Base-by-base conservation (phyloP, 2,797 vertebrate genomes). In the Myripristis jacobus region DNA sequence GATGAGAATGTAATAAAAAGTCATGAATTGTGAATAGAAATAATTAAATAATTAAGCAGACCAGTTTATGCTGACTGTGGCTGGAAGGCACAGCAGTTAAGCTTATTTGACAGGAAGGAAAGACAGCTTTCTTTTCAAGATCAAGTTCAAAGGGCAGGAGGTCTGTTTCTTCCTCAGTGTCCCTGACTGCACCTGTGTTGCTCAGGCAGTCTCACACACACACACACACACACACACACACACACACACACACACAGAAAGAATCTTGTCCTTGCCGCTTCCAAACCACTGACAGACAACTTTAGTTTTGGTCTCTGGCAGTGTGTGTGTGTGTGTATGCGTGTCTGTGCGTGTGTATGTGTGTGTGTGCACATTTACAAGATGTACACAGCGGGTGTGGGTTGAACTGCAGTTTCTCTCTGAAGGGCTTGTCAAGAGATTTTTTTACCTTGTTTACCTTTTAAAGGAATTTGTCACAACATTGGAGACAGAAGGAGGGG, bases 141-240 rank as follows among this genome's bases (percentile, higher is more conserved):
- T 93, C 89, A 92, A 91, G 92, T 94, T 94, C 91, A 93, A 92
- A 94, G 91, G 85, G 79, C 84, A 89, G 89, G 84, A 89, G 87
- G 73, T 75, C 70, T 48, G 78, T 86, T 90, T 85, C 86, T 85
- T 72, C 77, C 73, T 80, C 76, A 5, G 85, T 85, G 91, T 92
- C 93, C 92, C 91, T 92, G 88, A 89, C 86, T 87, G 92, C 94
- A 93, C 93, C 93, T 94, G 93, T 86, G 89, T 81, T 79, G 70
- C 86, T 75, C 47, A 16, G 15, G 19, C 66, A 50, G 74, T 29
- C 75, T 41, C 68, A 55, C 62, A 56, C 60, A 52, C 44, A 50
- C 55, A 62, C 74, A 55, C 57, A 22, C 64, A 22, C 77, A 44
- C 68, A 60, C 65, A 53, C 60, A 52, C 44, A 50, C 55, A 62